Conservation (phyloP, 2,888 invertebrate species). For the Lasioglossum morio region DNA sequence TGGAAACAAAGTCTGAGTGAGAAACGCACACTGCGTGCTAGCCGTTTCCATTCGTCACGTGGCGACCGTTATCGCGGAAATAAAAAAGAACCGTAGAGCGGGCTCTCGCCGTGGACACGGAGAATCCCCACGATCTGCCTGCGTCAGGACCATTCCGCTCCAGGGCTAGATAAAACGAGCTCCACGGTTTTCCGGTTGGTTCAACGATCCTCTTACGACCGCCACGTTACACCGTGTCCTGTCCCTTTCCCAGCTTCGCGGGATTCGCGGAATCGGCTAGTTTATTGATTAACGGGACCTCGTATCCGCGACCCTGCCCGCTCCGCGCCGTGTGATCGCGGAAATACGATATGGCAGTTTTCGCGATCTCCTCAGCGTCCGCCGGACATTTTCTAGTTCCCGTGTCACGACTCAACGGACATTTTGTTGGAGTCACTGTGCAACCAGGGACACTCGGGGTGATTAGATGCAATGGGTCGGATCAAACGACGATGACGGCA, state of each 20-base stretch:
- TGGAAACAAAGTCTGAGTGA: conserved; percentile 82
- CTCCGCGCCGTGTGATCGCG: background rate
- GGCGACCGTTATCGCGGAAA: conserved; percentile 54
- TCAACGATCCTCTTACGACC: conserved; percentile 19
- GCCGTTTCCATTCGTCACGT: conserved; percentile 58
- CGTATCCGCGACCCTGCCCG: background rate
- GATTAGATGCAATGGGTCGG: conserved; percentile 53
- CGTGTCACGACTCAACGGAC: background rate
- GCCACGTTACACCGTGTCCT: background rate
- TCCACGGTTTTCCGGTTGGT: conserved; percentile 13
- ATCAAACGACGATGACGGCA: conserved; percentile 41
- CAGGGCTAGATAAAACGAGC: conserved; percentile 44
- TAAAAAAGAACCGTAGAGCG: conserved; percentile 54
- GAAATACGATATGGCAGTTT: background rate
- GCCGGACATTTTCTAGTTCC: background rate
- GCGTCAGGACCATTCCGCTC: conserved; percentile 58
- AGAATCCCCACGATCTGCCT: conserved; percentile 49
- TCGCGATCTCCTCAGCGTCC: background rate
- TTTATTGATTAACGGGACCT: conserved; percentile 22
- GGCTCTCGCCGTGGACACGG: conserved; percentile 12
- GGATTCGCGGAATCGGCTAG: conserved; percentile 11
- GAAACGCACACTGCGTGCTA: background rate
- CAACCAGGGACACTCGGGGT: conserved; percentile 17
- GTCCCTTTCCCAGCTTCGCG: background rate
- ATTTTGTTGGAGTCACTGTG: background rate